Evolutionary conservation across 1,140 invertebrate genomes (phyloP), one percentile per base, ranked within the genome.

Genomic region (Calycopis cecrops): DNA sequence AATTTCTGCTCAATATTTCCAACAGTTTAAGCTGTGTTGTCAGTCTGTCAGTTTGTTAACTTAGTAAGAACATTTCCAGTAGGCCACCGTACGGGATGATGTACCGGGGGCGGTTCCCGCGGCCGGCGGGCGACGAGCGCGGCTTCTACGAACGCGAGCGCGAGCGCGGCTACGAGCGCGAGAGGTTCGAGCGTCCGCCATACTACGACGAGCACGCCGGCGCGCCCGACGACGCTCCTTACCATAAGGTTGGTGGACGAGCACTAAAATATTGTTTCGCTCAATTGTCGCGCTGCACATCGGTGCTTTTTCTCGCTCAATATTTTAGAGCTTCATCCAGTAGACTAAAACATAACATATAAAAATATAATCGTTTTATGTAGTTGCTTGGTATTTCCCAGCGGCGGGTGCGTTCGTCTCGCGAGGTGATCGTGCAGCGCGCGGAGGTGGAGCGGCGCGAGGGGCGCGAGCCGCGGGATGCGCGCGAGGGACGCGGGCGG

Each of bases 381-480:
- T n/a, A n/a, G n/a, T n/a, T n/a, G n/a, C n/a, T n/a, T n/a, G n/a
- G n/a, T n/a, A n/a, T 14, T 55, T 57, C 49, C 17, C 49, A 90
- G 79, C 89, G 92, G 12, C 89, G 90, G 12, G 89, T 92, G 28
- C 87, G 92, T 17, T 91, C 93, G 0, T 92, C 92, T 0, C 89
- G 93, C 1, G 94, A 95, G 80, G 94, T 95, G 0, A 95, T 94
- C 48, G 93, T 94, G 1, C 92, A 94, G 68, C 89, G 92, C 7
- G 91, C 93, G 9, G 83, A 81, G 55, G 80, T 78, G 37, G 92
- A 93, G 60, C 63, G 88, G 6, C 59, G 69, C 8, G 62, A 63
- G 92, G 44, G n/a, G 7, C 62, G 72, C 9, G 71, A 70, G 18
- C 60, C 44, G 18, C 54, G 75, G 0, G 72, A 71, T 18, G 53